Evolutionary conservation across 2,797 vertebrate species (phyloP), one percentile per base, ranked within the genome.

Genomic region (Antennarius maculatus): DNA sequence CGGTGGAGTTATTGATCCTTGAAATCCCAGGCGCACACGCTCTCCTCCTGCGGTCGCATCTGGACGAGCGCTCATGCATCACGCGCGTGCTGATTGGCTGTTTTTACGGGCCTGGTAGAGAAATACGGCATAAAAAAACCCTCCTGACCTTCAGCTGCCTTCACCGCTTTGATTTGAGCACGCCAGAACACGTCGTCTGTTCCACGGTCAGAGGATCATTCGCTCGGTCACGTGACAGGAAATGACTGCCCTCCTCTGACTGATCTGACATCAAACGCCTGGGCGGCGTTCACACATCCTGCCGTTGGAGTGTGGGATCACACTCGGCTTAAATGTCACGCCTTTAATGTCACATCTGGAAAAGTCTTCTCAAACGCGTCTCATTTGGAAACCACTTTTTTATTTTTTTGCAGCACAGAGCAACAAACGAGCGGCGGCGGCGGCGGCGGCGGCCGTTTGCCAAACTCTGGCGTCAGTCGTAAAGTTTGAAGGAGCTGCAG

Each of bases 241-340:
- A 88, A 59, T 62, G n/a, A 61, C 66, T 52, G 78, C 71, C 76
- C 80, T 85, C 79, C 71, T 39, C 54, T 55, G 72, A 43, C 63
- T 74, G 75, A 69, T 81, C 73, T 75, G 49, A 37, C 77, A 68
- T 90, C 80, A 77, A 74, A 88, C 84, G 80, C 84, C 81, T 76
- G 72, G 55, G 65, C 82, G 52, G 51, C 74, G 83, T 76, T 60
- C 53, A 50, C 75, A 76, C 79, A 80, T 91, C 84, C 85, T 83
- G 76, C 55, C 77, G 71, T 17, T 54, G 69, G 79, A 69, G 64
- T 80, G 74, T 79, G 64, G 69, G 79, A 79, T 85, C 71, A 76
- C 76, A 34, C 81, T 76, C 89, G 67, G 58, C 49, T 67, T 69
- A 93, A 93, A 92, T 92, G 91, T 91, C 91, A 92, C 43, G 79